A percentile compares a stretch with the other conserved stretches of the same genome.
Evolutionary conservation across 2,797 vertebrate species (phyloP).

Genomic region (Sebastes steindachneri): DNA sequence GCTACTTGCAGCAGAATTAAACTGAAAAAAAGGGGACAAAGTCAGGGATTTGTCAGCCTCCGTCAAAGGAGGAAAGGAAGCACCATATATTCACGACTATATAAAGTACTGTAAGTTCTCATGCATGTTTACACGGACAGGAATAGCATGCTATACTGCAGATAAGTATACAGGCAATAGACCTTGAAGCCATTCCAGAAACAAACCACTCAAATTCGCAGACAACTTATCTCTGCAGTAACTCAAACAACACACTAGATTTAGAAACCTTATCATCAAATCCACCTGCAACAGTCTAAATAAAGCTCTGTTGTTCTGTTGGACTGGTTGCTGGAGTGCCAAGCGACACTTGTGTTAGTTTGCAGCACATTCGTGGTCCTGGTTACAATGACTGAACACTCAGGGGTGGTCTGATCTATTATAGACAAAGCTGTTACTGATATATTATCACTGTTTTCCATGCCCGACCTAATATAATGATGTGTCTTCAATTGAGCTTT

Average conservation of each 20-base stretch:
- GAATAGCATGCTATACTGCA: not conserved
- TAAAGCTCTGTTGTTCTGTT: conserved; percentile 23
- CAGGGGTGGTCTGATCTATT: conserved; percentile 50
- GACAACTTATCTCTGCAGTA: conserved; percentile 45
- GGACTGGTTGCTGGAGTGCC: not conserved
- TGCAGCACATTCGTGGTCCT: conserved; percentile 2
- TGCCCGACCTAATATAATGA: conserved; percentile 5
- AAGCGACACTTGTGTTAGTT: conserved; percentile 2
- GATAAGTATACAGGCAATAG: conserved; percentile 25
- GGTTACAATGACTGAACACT: conserved; percentile 23
- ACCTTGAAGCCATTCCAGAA: conserved; percentile 19
- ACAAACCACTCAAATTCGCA: conserved; percentile 13
- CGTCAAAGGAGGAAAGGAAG: not conserved
- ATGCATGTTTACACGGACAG: conserved; percentile 1
- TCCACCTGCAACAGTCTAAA: conserved; percentile 53
- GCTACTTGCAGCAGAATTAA: not conserved
- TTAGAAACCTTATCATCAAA: conserved; percentile 56
- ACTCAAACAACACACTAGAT: conserved; percentile 49
- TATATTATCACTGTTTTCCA: conserved; percentile 37
- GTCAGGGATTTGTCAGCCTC: not conserved
- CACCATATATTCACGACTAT: not conserved
- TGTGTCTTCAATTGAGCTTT: conserved; percentile 10
- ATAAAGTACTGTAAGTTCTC: not conserved
- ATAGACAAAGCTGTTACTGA: conserved; percentile 30
- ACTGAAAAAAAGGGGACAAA: not conserved